Conservation (phyloP, 2,888 invertebrate genomes). For the Podotricha telesiphe region DNA sequence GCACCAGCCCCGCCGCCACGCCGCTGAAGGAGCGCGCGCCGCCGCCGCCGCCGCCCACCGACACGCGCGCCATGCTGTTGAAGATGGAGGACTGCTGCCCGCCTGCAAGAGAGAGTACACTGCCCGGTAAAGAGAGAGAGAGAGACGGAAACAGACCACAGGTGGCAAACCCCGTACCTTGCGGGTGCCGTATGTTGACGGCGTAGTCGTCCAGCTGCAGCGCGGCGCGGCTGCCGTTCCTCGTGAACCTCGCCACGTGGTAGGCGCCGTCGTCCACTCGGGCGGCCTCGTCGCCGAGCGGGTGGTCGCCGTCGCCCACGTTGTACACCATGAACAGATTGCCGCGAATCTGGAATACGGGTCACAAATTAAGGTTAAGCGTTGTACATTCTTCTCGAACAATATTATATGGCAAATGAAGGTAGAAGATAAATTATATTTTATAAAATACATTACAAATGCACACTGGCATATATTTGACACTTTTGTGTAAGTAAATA, state of each 20-base stretch:
- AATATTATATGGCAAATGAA: too few relatives aligned
- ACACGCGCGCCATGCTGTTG: conserved; percentile 95
- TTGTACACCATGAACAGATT: conserved; percentile 97
- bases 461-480: too few relatives aligned
- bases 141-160: too few relatives aligned
- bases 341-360: conserved; percentile 89
- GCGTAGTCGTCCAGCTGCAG: conserved; percentile 96
- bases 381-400: too few relatives aligned
- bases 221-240: conserved; percentile 94
- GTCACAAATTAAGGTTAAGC: too few relatives aligned
- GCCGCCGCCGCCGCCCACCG: conserved; percentile 90
- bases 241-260: conserved; percentile 95
- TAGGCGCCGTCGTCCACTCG: conserved; percentile 97
- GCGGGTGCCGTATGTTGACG: conserved; percentile 91
- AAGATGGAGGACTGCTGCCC: conserved; percentile 93
- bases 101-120: conserved; percentile 81
- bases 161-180: conserved; percentile 84
- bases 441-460: too few relatives aligned
- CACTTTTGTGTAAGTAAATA: too few relatives aligned
- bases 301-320: conserved; percentile 95
- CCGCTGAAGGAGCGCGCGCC: conserved; percentile 92
- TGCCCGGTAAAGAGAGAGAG: too few relatives aligned
- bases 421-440: too few relatives aligned
- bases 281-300: conserved; percentile 94
- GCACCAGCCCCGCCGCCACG: conserved; percentile 94